Percentiles rank a stretch among this genome's conserved stretches.
Conservation (phyloP, 2,113 vertebrate species). For the Brevimyrus niger region DNA sequence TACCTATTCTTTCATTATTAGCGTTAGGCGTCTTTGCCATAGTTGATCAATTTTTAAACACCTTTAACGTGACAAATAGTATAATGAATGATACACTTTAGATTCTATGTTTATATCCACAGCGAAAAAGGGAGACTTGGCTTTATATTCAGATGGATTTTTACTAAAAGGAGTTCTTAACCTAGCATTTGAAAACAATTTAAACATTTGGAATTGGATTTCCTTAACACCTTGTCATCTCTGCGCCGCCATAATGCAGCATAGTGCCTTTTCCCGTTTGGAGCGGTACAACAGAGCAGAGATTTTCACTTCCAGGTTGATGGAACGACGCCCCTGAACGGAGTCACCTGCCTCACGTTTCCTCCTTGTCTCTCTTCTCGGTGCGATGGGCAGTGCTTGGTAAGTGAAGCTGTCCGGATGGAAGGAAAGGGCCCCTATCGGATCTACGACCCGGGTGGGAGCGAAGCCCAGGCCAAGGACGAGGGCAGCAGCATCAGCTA, state of each 20-base stretch:
- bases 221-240: neutral
- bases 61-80: neutral
- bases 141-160: neutral
- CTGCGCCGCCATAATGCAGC: neutral
- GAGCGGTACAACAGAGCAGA: neutral
- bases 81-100: neutral
- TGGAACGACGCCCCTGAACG: neutral
- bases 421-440: constrained; percentile 89
- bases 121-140: neutral
- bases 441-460: constrained; percentile 93
- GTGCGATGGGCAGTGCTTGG: constrained; percentile 51
- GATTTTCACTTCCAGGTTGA: neutral
- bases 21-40: neutral
- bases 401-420: constrained; percentile 64
- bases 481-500: constrained; percentile 60
- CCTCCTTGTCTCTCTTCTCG: constrained; percentile 18
- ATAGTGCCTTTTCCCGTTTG: neutral
- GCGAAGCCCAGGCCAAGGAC: constrained; percentile 62
- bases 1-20: neutral
- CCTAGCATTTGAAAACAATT: neutral
- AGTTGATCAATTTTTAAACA: neutral
- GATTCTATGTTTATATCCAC: neutral
- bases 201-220: neutral
- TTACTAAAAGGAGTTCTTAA: neutral
- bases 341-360: neutral